These are phyloP conservation scores for Hyles lineata DNA, from an alignment of 2,888 invertebrate genomes.

Conservation along the genomic window DNA sequence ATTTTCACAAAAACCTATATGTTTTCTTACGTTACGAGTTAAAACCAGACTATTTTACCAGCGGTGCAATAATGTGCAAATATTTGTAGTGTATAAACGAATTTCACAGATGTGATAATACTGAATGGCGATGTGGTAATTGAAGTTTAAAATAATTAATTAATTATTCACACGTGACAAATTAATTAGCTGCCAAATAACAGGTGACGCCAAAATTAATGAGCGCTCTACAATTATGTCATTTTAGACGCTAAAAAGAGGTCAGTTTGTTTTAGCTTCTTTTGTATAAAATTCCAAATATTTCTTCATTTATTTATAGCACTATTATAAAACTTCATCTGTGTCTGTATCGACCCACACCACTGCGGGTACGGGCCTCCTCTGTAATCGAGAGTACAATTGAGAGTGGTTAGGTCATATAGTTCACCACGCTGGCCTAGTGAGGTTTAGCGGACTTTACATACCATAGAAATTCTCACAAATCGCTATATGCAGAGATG, in stretches of 20 bases:
- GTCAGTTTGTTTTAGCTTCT: not conserved
- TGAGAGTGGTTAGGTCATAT: no score
- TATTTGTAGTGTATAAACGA: constrained; percentile 32
- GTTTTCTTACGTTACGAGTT: no score
- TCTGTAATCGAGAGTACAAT: no score
- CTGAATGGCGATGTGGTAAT: constrained; percentile 8
- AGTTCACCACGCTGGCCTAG: no score
- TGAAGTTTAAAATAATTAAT: constrained; percentile 13
- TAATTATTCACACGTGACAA: constrained; percentile 15
- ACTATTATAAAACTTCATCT: not conserved
- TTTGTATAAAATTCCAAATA: not conserved
- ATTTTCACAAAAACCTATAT: no score
- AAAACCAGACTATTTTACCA: no score
- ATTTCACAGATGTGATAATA: constrained; percentile 30
- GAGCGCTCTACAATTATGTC: constrained; percentile 23
- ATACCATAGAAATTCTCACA: no score
- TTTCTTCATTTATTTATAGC: not conserved
- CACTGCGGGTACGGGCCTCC: no score
- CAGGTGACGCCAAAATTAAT: constrained; percentile 26
- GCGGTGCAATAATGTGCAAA: not conserved
- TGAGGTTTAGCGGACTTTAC: no score
- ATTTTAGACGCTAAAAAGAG: not conserved
- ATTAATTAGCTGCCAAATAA: constrained; percentile 16
- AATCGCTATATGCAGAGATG: no score
- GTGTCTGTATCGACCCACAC: no score